phyloP scores from a whole-genome alignment of 2,797 vertebrate species.

The Streptopelia turtur region DNA sequence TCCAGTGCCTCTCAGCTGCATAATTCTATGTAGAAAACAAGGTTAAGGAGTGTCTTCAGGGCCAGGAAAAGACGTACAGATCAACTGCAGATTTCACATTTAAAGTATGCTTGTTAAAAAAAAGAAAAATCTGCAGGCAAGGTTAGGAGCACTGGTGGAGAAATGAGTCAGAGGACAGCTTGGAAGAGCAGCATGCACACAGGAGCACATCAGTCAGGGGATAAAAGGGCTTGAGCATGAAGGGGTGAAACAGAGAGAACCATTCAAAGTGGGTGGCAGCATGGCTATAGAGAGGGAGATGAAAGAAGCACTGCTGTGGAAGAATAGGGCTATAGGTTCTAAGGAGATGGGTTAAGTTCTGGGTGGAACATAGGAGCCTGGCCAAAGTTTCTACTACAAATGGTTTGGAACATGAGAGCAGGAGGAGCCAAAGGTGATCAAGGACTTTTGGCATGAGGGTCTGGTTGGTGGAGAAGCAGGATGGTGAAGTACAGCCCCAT shows the following conservation, averaged over 20 bases:
- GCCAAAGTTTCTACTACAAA: not conserved
- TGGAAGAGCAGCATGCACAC: not conserved
- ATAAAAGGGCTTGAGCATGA: not conserved
- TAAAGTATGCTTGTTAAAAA: not conserved
- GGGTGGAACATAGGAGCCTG: not conserved
- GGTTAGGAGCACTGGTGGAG: not conserved
- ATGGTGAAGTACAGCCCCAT: not conserved
- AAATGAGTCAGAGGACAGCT: not conserved
- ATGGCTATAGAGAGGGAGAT: not conserved
- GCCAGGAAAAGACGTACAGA: constrained; percentile 12
- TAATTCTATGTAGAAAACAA: constrained; percentile 20
- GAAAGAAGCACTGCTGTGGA: not conserved
- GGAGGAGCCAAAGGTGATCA: not conserved
- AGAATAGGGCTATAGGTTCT: not conserved
- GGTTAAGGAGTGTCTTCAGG: constrained; percentile 20
- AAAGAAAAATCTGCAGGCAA: not conserved
- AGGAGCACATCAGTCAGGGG: not conserved
- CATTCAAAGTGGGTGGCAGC: not conserved
- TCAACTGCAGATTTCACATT: constrained; percentile 1
- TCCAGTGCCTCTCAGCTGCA: not conserved
- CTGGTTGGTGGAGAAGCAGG: not conserved
- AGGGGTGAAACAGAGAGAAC: not conserved
- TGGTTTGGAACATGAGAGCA: not conserved
- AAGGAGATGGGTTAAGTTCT: not conserved
- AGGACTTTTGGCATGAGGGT: not conserved